Percentiles rank a stretch among this genome's conserved stretches.
These are phyloP conservation scores for Drosophila asahinai DNA, from an alignment of 1,140 invertebrate species.

Conservation along the genomic window DNA sequence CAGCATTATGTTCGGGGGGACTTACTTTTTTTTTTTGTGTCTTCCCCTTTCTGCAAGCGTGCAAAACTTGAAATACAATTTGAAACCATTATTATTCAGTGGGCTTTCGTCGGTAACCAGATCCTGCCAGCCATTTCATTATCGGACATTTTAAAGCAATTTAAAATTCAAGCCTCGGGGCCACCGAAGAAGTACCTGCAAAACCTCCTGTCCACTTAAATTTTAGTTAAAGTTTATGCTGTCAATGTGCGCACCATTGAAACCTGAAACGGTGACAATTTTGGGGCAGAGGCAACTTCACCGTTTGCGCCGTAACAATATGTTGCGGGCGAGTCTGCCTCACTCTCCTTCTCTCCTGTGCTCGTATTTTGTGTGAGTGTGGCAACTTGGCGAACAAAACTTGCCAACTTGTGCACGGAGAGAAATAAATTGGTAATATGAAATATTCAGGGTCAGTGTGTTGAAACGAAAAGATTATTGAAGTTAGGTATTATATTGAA, in stretches of 20 bases:
- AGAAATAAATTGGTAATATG: not conserved
- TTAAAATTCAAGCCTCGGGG: conserved; percentile 45
- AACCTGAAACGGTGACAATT: conserved; percentile 76
- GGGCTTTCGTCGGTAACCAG: conserved; percentile 15
- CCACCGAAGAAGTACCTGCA: not conserved
- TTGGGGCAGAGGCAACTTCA: conserved; percentile 66
- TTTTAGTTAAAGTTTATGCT: conserved; percentile 72
- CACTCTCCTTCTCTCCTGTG: not conserved
- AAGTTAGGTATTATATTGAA: too few relatives aligned
- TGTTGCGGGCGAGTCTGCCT: conserved; percentile 54
- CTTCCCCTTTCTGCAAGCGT: not conserved
- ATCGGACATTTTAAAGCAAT: conserved; percentile 51
- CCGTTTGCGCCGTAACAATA: conserved; percentile 70
- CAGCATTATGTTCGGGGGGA: not conserved
- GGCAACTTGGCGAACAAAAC: conserved; percentile 59
- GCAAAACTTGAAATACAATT: conserved; percentile 28
- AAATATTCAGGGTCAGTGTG: not conserved
- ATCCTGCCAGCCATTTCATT: conserved; percentile 31
- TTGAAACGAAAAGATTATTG: too few relatives aligned
- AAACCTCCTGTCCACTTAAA: conserved; percentile 34
- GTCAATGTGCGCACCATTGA: conserved; percentile 75
- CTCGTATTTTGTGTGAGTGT: conserved; percentile 20
- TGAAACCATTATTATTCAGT: conserved; percentile 39
- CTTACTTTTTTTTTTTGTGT: not conserved
- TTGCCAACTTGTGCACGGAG: conserved; percentile 19